A percentile compares a stretch with the other conserved stretches of the same genome.
Conservation (phyloP, 2,888 invertebrate species). For the Desoria tigrina region DNA sequence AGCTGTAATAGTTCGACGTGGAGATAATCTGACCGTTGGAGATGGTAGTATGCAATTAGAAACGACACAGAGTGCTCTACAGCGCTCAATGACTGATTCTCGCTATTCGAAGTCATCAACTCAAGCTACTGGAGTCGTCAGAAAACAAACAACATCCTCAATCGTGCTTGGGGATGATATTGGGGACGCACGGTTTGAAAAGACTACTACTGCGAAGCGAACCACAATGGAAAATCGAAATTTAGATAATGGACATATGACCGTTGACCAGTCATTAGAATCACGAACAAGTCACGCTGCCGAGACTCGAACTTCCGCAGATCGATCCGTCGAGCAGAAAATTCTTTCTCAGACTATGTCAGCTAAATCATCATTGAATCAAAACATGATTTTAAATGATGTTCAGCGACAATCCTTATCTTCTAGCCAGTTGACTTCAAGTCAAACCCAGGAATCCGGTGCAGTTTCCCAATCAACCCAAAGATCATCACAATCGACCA, state of each 20-base stretch:
- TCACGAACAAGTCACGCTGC: constrained; percentile 45
- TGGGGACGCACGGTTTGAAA: constrained; percentile 50
- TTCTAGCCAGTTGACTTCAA: constrained; percentile 16
- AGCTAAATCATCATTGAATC: constrained; percentile 49
- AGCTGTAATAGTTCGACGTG: constrained; percentile 43
- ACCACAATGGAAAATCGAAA: constrained; percentile 47
- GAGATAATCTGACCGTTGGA: constrained; percentile 52
- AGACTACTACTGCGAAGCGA: constrained; percentile 39
- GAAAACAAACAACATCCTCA: constrained; percentile 38
- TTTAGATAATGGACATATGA: constrained; percentile 50
- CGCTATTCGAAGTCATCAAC: constrained; percentile 21
- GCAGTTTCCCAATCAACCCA: constrained; percentile 18
- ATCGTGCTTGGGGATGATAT: constrained; percentile 43
- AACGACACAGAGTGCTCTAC: constrained; percentile 38
- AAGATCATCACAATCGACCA: constrained; percentile 17
- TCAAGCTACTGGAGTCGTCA: constrained; percentile 4
- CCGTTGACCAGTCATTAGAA: constrained; percentile 48
- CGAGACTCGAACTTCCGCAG: constrained; percentile 43
- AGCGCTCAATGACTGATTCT: constrained; percentile 23
- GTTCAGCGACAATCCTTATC: constrained; percentile 19
- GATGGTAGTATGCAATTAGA: constrained; percentile 47
- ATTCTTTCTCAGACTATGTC: constrained; percentile 51
- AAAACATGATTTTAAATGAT: constrained; percentile 48
- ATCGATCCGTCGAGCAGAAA: constrained; percentile 49
- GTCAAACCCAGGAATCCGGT: background rate